Evolutionary conservation across 2,888 invertebrate genomes (phyloP).

Genomic region (Megastigmus dorsalis): DNA sequence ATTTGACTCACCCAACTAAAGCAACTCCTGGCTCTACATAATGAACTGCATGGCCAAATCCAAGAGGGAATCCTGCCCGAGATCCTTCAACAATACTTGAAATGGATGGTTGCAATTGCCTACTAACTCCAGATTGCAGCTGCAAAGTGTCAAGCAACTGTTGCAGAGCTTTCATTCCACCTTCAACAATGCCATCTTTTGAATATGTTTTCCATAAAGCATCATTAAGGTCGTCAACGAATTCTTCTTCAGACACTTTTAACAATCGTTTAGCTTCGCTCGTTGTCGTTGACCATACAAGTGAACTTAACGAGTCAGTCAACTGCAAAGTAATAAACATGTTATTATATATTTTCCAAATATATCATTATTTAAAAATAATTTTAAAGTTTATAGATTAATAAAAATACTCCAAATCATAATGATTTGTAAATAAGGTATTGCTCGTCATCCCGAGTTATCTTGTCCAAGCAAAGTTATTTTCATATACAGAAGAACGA

Average conservation of each 20-base stretch:
- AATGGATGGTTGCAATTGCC: slow-evolving; percentile 84
- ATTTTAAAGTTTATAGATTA: slow-evolving; percentile 19
- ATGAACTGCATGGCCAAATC: slow-evolving; percentile 90
- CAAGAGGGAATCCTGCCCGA: slow-evolving; percentile 93
- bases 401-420: background rate
- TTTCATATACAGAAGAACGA: too few species aligned
- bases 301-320: slow-evolving; percentile 84
- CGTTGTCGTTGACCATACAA: slow-evolving; percentile 94
- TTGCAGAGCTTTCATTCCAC: slow-evolving; percentile 77
- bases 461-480: too few species aligned
- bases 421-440: background rate
- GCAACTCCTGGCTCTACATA: slow-evolving; percentile 90
- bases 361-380: slow-evolving; percentile 8
- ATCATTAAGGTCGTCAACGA: slow-evolving; percentile 91
- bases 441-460: too few species aligned
- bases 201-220: slow-evolving; percentile 84
- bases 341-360: slow-evolving; percentile 35
- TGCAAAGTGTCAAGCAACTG: slow-evolving; percentile 73
- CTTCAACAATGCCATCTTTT: slow-evolving; percentile 76
- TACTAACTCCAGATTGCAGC: slow-evolving; percentile 75
- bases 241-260: slow-evolving; percentile 83
- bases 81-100: slow-evolving; percentile 78
- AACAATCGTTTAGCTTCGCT: slow-evolving; percentile 85
- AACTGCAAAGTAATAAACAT: slow-evolving; percentile 77
- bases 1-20: slow-evolving; percentile 84